Evolutionary conservation across 2,797 vertebrate species (phyloP).

Genomic region (Pseudotriccus pelzelni): DNA sequence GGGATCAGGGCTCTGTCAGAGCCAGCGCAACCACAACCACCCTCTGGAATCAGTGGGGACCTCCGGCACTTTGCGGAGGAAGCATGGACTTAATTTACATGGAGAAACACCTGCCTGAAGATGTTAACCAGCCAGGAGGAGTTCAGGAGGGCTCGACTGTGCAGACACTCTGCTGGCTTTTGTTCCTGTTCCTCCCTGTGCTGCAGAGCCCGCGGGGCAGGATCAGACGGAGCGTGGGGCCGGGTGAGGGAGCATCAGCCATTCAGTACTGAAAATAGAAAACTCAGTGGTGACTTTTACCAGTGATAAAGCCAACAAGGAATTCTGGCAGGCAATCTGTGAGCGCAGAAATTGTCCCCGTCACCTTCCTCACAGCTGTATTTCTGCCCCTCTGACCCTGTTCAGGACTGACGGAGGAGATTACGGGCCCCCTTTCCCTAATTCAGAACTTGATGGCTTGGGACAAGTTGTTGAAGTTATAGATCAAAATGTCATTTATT

Average conservation of each 20-base stretch:
- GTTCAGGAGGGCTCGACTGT: not conserved
- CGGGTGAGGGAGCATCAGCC: rapidly evolving
- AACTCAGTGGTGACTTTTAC: not conserved
- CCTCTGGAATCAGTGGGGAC: not conserved
- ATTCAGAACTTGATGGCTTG: not conserved
- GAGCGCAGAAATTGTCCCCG: not conserved
- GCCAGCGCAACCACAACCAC: not conserved
- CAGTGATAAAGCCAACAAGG: not conserved
- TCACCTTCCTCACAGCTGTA: not conserved
- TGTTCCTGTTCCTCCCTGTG: rapidly evolving
- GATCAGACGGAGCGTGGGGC: rapidly evolving
- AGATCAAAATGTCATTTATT: conserved; percentile 32
- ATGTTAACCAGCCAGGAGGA: not conserved
- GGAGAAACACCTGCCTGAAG: not conserved
- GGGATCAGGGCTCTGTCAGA: not conserved
- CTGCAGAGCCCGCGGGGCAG: not conserved
- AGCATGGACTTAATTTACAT: not conserved
- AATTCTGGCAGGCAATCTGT: not conserved
- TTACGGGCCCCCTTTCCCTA: not conserved
- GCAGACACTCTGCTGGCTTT: not conserved
- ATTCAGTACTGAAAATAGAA: not conserved
- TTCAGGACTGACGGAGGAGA: not conserved
- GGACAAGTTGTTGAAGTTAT: not conserved
- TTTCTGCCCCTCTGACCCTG: not conserved
- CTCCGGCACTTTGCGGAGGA: not conserved